Conservation (phyloP, 2,113 vertebrate species). For the Ceratotherium simum region DNA sequence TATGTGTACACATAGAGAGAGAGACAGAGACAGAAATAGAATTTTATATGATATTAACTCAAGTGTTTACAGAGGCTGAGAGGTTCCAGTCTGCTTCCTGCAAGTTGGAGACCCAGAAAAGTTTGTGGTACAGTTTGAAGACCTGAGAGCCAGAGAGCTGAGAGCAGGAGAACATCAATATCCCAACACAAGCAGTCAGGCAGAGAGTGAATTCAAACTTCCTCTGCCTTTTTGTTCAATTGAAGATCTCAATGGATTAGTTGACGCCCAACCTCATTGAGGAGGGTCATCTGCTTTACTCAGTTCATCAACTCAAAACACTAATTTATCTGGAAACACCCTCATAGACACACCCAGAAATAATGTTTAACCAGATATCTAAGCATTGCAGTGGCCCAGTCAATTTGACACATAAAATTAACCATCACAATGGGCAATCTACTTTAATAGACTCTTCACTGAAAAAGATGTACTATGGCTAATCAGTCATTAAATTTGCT, state of each 20-base stretch:
- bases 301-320: not conserved
- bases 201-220: not conserved
- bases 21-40: not conserved
- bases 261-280: not conserved
- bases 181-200: not conserved
- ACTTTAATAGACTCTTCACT: not conserved
- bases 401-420: not conserved
- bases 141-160: not conserved
- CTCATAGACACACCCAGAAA: not conserved
- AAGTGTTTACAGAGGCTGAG: not conserved
- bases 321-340: not conserved
- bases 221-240: not conserved
- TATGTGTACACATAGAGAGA: not conserved
- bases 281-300: not conserved
- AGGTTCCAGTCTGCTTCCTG: not conserved
- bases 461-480: not conserved
- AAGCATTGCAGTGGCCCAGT: not conserved
- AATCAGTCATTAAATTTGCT: not conserved
- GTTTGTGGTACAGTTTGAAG: not conserved
- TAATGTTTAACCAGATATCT: not conserved
- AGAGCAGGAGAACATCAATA: not conserved
- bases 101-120: not conserved
- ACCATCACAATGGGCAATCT: not conserved
- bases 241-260: not conserved
- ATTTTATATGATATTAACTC: not conserved